Evolutionary conservation across 2,797 vertebrate species (phyloP).

Genomic region (Molossus alvarezi): DNA sequence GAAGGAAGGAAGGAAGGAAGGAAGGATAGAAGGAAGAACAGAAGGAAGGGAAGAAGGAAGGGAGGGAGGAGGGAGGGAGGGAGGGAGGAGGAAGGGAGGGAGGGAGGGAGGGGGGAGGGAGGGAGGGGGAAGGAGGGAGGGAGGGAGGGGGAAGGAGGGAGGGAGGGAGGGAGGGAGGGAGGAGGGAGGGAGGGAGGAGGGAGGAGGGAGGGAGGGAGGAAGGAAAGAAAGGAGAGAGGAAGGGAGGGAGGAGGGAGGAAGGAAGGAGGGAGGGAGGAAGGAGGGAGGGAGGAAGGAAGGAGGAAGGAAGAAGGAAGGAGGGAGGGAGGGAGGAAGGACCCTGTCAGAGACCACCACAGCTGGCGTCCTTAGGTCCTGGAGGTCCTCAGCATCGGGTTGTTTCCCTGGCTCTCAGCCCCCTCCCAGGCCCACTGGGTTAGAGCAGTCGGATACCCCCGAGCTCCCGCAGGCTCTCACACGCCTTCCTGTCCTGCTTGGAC

Average conservation of each 20-base stretch:
- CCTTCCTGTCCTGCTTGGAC: too few relatives aligned
- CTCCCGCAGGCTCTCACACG: neutral
- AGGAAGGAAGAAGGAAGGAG: too few relatives aligned
- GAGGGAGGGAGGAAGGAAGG: fast-evolving
- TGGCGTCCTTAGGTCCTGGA: neutral
- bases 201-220: too few relatives aligned
- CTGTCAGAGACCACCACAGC: neutral
- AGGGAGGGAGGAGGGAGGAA: too few relatives aligned
- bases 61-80: fast-evolving
- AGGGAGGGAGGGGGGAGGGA: neutral
- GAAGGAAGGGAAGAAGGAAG: too few relatives aligned
- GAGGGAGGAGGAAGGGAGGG: fast-evolving
- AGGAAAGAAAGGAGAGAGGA: too few relatives aligned
- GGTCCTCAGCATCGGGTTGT: neutral
- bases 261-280: too few relatives aligned
- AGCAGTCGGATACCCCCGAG: neutral
- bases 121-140: fast-evolving
- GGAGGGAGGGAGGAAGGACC: too few relatives aligned
- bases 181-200: too few relatives aligned
- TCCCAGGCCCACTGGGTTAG: neutral
- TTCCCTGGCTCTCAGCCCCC: neutral
- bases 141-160: fast-evolving
- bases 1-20: too few relatives aligned
- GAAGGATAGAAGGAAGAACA: too few relatives aligned
- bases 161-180: fast-evolving